Base-by-base conservation (phyloP, 1,140 invertebrate genomes). In the Drosophila ogumai region DNA sequence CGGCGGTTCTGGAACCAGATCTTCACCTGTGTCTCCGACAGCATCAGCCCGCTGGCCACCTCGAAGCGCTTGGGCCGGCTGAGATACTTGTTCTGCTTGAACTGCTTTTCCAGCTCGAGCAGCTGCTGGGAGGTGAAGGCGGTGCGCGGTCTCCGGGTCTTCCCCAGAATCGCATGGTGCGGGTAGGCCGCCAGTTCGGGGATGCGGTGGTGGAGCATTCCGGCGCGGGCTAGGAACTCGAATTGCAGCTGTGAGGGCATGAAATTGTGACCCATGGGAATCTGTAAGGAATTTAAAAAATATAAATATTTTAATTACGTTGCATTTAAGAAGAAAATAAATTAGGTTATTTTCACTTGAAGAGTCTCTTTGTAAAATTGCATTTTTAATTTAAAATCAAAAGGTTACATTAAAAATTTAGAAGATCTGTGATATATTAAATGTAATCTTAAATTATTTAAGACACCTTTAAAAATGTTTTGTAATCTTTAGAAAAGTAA, bases 1-100 rank as follows among this genome's bases (percentile, higher is more conserved):
- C 97, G 94, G 17, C 98, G 94, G 93, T 98, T 98, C 95, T 98
- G 98, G 93, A 98, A 98, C 98, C 98, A 98, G 74, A 98, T 98
- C 94, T 98, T 98, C 46, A 98, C 98, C 96, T 99, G 98, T 19
- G 99, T 99, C 94, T 99, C 99, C 9, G 98, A 99, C 3, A 99
- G 95, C 97, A 99, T 98, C 54, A 99, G 93, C 46, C 97, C 98
- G 22, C 98, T 99, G 38, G 99, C 99, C 8, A 99, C 98, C 94
- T 99, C 99, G 92, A 99, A 99, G 90, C 99, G 94, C 93, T 99
- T 99, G 2, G 99, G 99, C 82, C 99, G 94, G 32, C 98, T 99
- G 19, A 99, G 95, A 94, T 99, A 99, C 93, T 99, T 99, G 94
- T 99, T 99, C 94, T 99, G 97, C 55, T 98, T 95, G 93, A 99